Percentiles rank a stretch among this genome's conserved stretches.
These are phyloP conservation scores for Phaonia tiefii DNA, from an alignment of 2,888 invertebrate genomes.

Conservation along the genomic window DNA sequence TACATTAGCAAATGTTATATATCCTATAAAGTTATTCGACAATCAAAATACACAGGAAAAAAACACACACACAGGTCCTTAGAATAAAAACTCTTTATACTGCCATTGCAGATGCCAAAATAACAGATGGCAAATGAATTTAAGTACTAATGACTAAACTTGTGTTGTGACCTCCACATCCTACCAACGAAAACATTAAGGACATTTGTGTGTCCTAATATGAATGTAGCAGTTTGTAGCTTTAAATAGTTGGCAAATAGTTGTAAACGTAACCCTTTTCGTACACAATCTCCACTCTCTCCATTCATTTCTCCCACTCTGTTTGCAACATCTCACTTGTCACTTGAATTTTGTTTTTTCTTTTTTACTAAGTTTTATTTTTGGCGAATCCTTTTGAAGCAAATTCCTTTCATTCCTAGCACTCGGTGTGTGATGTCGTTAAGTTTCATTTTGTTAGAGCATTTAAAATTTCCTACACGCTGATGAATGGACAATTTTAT, in stretches of 20 bases:
- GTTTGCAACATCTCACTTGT: too few relatives aligned
- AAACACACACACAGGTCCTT: constrained; percentile 18
- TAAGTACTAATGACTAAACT: constrained; percentile 66
- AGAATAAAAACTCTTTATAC: constrained; percentile 44
- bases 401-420: constrained; percentile 22
- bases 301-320: constrained; percentile 3
- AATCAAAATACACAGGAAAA: constrained; percentile 1
- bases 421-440: background rate
- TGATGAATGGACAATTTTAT: constrained; percentile 47
- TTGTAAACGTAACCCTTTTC: constrained; percentile 38
- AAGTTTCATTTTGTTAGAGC: constrained; percentile 20
- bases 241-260: constrained; percentile 60
- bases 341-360: background rate
- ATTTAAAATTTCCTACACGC: constrained; percentile 42
- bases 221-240: constrained; percentile 52
- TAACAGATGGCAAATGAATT: constrained; percentile 66
- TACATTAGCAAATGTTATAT: constrained; percentile 24
- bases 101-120: constrained; percentile 63
- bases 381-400: constrained; percentile 21
- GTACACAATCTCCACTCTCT: background rate
- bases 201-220: constrained; percentile 9
- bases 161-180: constrained; percentile 44
- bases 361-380: background rate
- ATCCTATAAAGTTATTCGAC: constrained; percentile 39
- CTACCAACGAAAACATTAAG: background rate